Percentiles rank a stretch among this genome's conserved stretches.
phyloP scores from a whole-genome alignment of 2,797 vertebrate genomes.

The Pantherophis alleghaniensis region DNA sequence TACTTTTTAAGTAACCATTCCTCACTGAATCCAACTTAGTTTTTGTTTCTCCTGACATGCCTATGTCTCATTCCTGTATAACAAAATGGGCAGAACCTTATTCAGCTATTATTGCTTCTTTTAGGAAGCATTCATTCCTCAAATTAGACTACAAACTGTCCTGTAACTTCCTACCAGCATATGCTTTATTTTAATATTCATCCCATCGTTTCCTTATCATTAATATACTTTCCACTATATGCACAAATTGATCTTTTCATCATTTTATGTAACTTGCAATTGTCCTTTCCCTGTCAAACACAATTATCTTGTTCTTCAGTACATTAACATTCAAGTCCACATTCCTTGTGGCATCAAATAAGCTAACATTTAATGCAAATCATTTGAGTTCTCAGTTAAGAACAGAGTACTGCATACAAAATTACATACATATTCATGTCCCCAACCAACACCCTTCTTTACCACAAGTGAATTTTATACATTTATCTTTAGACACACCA shows the following conservation, averaged over 20 bases:
- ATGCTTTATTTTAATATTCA: background rate
- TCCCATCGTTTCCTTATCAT: background rate
- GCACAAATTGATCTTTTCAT: background rate
- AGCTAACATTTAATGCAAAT: background rate
- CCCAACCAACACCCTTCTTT: background rate
- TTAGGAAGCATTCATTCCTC: background rate
- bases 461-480: background rate
- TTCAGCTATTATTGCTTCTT: background rate
- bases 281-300: background rate
- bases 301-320: background rate
- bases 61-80: background rate
- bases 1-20: background rate
- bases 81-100: background rate
- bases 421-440: background rate
- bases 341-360: background rate
- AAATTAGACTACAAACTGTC: background rate
- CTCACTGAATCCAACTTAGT: background rate
- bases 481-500: background rate
- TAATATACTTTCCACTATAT: background rate
- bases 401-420: background rate
- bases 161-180: background rate
- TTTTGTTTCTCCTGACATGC: background rate
- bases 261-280: background rate
- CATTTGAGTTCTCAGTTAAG: background rate
- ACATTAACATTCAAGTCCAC: background rate